phyloP scores from a whole-genome alignment of 30 jellyfish, hydroid and myxozoan species.

The Sanderia malayensis region DNA sequence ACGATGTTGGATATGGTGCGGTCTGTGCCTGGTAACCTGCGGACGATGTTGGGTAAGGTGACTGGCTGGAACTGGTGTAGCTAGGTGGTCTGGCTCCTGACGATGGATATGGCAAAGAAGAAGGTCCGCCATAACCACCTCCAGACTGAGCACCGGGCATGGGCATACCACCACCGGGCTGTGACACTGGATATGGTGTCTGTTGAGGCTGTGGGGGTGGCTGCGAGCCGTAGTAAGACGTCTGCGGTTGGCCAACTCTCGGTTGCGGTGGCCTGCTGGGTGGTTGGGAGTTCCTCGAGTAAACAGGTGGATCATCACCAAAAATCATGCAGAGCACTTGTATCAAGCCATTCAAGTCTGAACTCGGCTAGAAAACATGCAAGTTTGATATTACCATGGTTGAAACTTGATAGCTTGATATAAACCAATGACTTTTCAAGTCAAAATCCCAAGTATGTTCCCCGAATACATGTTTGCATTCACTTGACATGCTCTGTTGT shows the following conservation, averaged over 20 bases:
- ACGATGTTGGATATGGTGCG: constrained; percentile 46
- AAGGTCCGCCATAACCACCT: constrained; percentile 32
- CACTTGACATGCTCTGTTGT: no score
- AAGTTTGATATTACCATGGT: no score
- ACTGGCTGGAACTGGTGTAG: constrained; percentile 25
- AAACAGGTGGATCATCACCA: constrained; percentile 90
- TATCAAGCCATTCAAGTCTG: constrained; percentile 60
- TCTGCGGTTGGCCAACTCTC: constrained; percentile 22
- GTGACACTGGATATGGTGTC: constrained; percentile 74
- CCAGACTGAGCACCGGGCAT: constrained; percentile 55
- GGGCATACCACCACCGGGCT: constrained; percentile 84
- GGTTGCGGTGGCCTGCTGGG: constrained; percentile 79
- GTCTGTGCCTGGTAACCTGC: constrained; percentile 33
- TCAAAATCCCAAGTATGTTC: no score
- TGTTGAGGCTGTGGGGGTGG: constrained; percentile 18
- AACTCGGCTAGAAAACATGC: constrained; percentile 51
- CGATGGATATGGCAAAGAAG: constrained; percentile 31
- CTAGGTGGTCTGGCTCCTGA: constrained; percentile 15
- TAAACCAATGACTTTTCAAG: no score
- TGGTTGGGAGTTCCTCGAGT: constrained; percentile 42
- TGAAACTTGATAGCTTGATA: no score
- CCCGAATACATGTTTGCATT: no score
- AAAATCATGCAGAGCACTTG: constrained; percentile 57
- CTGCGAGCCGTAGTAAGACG: constrained; percentile 20
- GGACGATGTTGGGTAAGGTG: constrained; percentile 43